Conservation (phyloP, 2,797 vertebrate genomes). For the Enteromius radiatus region DNA sequence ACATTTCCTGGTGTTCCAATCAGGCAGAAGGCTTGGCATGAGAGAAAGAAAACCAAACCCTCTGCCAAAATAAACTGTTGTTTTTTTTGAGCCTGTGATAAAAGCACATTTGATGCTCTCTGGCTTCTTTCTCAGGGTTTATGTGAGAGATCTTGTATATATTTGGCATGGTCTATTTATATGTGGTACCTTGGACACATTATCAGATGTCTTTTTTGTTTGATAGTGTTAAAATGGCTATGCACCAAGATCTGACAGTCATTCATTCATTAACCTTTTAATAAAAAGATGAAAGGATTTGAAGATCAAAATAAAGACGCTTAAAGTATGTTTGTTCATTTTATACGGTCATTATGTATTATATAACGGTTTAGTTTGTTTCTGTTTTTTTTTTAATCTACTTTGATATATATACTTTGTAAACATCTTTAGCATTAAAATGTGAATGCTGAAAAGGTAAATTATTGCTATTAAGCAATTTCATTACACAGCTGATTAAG, state of each 20-base stretch:
- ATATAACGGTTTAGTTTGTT: background rate
- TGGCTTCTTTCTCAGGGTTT: conserved; percentile 28
- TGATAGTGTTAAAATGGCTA: background rate
- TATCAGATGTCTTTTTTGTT: background rate
- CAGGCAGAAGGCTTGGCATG: conserved; percentile 5
- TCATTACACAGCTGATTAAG: background rate
- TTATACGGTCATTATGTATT: background rate
- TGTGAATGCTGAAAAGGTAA: background rate
- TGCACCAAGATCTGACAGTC: background rate
- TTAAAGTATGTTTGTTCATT: too few species aligned
- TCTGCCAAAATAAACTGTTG: conserved; percentile 35
- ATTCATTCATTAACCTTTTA: background rate
- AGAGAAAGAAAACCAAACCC: conserved; percentile 1
- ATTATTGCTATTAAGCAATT: background rate
- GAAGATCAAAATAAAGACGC: background rate
- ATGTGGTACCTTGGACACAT: background rate
- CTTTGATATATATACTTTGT: background rate
- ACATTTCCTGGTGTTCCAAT: background rate
- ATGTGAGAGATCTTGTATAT: conserved; percentile 9
- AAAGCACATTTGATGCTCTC: conserved; percentile 15
- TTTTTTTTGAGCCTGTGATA: background rate
- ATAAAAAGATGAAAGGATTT: background rate
- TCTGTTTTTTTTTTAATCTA: background rate
- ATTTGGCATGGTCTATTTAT: conserved; percentile 15
- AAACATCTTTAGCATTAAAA: background rate